A percentile compares a stretch with the other conserved stretches of the same genome.
Evolutionary conservation across 2,888 invertebrate species (phyloP).

Genomic region (Taenaris catops): DNA sequence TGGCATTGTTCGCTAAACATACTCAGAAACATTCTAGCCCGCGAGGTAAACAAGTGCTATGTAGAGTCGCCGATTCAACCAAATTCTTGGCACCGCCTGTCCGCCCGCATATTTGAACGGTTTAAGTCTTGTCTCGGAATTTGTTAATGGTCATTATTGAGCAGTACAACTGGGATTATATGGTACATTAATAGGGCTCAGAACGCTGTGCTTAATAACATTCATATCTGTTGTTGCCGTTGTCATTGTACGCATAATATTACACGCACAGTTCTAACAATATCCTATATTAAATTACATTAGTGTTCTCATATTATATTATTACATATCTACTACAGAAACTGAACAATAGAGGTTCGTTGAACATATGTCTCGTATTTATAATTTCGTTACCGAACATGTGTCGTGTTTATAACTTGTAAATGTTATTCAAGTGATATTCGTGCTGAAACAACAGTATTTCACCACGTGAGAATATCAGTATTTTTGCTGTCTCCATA

Average conservation of each 20-base stretch:
- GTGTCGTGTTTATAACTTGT: no score
- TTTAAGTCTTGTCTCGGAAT: slow-evolving; percentile 33
- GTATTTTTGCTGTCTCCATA: no score
- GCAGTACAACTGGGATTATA: slow-evolving; percentile 3
- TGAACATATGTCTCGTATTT: no score
- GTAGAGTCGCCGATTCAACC: slow-evolving; percentile 53
- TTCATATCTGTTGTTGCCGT: no score
- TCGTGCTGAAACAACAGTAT: no score
- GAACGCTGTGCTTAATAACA: neutral
- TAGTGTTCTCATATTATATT: neutral
- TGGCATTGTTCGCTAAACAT: neutral
- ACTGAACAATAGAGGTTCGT: no score
- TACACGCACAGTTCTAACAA: neutral
- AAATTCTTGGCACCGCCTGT: slow-evolving; percentile 64
- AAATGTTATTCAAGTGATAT: no score
- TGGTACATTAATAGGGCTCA: neutral
- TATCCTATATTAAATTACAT: neutral
- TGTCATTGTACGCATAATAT: no score
- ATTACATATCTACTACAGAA: no score
- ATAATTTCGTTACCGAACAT: no score
- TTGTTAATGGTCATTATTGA: slow-evolving; percentile 31
- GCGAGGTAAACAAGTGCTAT: slow-evolving; percentile 64
- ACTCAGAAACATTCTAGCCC: no score
- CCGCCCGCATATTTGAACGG: slow-evolving; percentile 51
- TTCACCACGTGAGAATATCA: no score